phyloP scores from a whole-genome alignment of 2,888 invertebrate genomes.

The Ormyrus labotus region DNA sequence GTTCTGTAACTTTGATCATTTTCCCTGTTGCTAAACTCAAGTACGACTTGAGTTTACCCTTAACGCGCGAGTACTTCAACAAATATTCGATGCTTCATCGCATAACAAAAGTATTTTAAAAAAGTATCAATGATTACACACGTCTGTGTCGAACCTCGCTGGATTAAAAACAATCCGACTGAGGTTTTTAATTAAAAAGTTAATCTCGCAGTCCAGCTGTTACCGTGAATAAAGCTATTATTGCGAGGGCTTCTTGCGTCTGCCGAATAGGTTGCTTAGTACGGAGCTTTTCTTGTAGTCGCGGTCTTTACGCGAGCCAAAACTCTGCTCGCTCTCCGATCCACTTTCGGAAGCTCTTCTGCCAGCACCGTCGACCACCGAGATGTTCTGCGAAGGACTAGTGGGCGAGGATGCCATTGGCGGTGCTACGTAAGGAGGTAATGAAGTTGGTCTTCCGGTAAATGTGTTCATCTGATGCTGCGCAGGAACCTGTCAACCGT shows the following conservation, averaged over 20 bases:
- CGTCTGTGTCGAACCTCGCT: not conserved
- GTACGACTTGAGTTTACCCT: constrained; percentile 35
- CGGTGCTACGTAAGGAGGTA: constrained; percentile 76
- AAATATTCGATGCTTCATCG: constrained; percentile 40
- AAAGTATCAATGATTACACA: constrained; percentile 44
- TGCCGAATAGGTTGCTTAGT: constrained; percentile 72
- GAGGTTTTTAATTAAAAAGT: constrained; percentile 24
- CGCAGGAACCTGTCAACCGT: constrained; percentile 58
- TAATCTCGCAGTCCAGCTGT: constrained; percentile 52
- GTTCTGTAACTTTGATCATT: constrained; percentile 46
- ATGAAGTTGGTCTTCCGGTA: constrained; percentile 72
- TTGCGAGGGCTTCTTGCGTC: constrained; percentile 72
- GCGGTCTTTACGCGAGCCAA: constrained; percentile 73
- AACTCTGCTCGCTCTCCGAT: constrained; percentile 74
- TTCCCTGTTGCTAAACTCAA: constrained; percentile 36
- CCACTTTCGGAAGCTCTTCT: constrained; percentile 74
- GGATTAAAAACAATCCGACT: constrained; percentile 34
- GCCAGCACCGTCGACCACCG: constrained; percentile 69
- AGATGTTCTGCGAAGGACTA: constrained; percentile 54
- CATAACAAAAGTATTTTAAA: constrained; percentile 42
- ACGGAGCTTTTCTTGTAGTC: constrained; percentile 73
- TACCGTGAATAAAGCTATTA: constrained; percentile 40
- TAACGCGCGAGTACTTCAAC: constrained; percentile 41
- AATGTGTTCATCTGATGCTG: constrained; percentile 69
- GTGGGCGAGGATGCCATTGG: constrained; percentile 71